These are phyloP conservation scores for Deroplatys truncata DNA, from an alignment of 2,888 invertebrate genomes.

Conservation along the genomic window DNA sequence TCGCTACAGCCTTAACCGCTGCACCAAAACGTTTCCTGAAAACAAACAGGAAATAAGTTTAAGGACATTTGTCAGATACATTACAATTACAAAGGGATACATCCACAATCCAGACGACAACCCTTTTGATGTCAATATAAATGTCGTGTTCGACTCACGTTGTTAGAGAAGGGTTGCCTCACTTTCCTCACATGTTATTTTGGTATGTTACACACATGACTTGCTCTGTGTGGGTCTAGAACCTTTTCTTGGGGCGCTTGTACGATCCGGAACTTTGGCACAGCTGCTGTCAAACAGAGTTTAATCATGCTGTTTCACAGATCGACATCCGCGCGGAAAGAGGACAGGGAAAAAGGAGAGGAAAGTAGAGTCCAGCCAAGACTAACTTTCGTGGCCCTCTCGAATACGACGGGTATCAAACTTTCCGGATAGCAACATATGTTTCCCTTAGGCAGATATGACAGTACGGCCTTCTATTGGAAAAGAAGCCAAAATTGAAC, in stretches of 20 bases:
- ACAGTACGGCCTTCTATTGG: neutral
- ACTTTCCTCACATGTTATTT: neutral
- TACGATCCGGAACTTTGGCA: neutral
- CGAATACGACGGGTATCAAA: neutral
- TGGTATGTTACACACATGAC: neutral
- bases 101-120: no score
- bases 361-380: neutral
- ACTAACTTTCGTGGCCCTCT: neutral
- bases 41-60: no score
- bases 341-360: neutral
- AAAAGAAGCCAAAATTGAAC: neutral
- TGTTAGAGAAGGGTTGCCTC: neutral
- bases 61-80: no score
- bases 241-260: neutral
- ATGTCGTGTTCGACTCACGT: no score
- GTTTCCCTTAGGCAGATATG: neutral
- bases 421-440: neutral
- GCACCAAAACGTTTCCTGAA: no score
- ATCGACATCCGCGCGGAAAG: neutral
- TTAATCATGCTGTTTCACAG: neutral
- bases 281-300: neutral
- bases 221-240: neutral
- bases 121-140: no score
- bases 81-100: no score
- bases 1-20: no score